phyloP scores from a whole-genome alignment of 2,113 vertebrate species.

The Crotalus helleri region DNA sequence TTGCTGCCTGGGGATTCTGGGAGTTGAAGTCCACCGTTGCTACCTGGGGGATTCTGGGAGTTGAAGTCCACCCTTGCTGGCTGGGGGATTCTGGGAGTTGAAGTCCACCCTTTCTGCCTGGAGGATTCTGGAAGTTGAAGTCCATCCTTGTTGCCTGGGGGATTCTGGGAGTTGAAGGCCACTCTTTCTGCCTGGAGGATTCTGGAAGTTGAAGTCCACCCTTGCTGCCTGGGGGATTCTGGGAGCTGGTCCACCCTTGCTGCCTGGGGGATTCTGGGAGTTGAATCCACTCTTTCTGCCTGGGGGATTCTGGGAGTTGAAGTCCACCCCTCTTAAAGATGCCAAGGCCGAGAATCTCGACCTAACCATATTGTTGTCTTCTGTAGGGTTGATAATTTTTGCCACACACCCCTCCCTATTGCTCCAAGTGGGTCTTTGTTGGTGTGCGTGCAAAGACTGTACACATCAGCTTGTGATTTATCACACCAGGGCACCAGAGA shows the following conservation, averaged over 20 bases:
- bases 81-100: too few species aligned
- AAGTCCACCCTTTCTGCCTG: rapidly evolving
- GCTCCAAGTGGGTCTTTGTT: not conserved
- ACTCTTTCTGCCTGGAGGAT: too few species aligned
- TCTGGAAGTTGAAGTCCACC: too few species aligned
- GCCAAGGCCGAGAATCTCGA: not conserved
- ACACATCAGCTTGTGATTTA: not conserved
- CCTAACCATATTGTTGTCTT: not conserved
- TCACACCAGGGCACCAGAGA: not conserved
- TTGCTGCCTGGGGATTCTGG: not conserved
- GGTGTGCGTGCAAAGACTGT: not conserved
- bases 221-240: not conserved
- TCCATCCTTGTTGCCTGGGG: rapidly evolving
- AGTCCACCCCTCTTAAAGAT: not conserved
- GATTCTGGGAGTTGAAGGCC: too few species aligned
- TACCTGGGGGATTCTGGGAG: not conserved
- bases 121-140: too few species aligned
- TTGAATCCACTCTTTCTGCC: too few species aligned
- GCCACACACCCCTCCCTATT: not conserved
- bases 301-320: not conserved
- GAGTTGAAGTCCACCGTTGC: not conserved
- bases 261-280: not conserved
- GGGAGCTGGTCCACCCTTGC: not conserved
- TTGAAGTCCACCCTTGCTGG: too few species aligned
- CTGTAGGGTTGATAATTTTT: not conserved